phyloP scores from a whole-genome alignment of 2,113 vertebrate species.

The Seriola rivoliana region DNA sequence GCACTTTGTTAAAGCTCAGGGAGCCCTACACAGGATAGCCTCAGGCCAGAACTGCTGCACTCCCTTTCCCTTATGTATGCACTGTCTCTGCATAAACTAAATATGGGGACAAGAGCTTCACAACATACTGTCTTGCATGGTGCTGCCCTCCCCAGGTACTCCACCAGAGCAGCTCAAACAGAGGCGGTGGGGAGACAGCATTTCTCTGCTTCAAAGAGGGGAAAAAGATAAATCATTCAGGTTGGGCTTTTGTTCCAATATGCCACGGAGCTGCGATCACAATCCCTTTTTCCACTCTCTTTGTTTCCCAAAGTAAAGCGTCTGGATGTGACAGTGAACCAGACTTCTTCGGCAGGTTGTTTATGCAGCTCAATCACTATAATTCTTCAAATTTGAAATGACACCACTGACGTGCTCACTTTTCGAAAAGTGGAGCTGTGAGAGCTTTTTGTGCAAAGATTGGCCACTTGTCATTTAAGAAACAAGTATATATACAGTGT shows the following conservation, averaged over 20 bases:
- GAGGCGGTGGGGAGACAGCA: constrained; percentile 68
- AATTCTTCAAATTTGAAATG: constrained; percentile 86
- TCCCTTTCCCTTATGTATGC: constrained; percentile 73
- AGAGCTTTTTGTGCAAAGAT: constrained; percentile 73
- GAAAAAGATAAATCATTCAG: constrained; percentile 82
- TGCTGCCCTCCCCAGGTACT: constrained; percentile 81
- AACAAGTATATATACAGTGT: not conserved
- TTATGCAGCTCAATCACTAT: constrained; percentile 87
- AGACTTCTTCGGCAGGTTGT: constrained; percentile 84
- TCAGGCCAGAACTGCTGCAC: constrained; percentile 82
- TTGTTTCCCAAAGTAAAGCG: constrained; percentile 82
- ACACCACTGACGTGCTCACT: constrained; percentile 79
- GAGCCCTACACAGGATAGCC: constrained; percentile 79
- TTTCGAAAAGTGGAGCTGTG: constrained; percentile 80
- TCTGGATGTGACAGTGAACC: constrained; percentile 85
- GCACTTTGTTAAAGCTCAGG: constrained; percentile 83
- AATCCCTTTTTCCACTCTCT: constrained; percentile 83
- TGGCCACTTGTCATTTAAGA: constrained; percentile 77
- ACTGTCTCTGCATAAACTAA: constrained; percentile 75
- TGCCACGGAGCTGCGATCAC: constrained; percentile 82
- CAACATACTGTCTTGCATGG: constrained; percentile 68
- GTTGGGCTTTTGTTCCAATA: constrained; percentile 82
- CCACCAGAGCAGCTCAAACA: constrained; percentile 69
- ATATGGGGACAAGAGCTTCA: constrained; percentile 77
- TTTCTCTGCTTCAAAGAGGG: constrained; percentile 76